Evolutionary conservation across 2,797 vertebrate genomes (phyloP).

Genomic region (Chaenodraco wilsoni): DNA sequence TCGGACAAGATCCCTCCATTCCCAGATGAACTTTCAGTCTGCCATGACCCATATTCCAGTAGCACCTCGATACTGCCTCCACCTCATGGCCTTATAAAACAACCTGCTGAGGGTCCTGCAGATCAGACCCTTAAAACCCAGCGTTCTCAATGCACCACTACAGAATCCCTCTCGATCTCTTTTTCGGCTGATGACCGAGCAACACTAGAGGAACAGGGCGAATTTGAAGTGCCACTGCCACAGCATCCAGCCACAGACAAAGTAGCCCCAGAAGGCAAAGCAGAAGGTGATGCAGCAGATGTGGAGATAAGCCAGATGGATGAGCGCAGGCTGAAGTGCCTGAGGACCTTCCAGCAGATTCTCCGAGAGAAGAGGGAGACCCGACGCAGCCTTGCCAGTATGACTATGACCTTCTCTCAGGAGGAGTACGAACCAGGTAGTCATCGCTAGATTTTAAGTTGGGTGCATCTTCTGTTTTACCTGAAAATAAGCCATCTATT

Average conservation of each 20-base stretch:
- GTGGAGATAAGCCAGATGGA: conserved; percentile 80
- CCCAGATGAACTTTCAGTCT: conserved; percentile 31
- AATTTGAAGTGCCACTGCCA: conserved; percentile 1
- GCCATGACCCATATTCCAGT: conserved; percentile 23
- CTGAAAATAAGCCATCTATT: background rate
- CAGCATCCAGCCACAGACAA: conserved; percentile 22
- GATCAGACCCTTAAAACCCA: conserved; percentile 49
- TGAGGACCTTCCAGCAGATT: conserved; percentile 94
- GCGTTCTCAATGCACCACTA: conserved; percentile 69
- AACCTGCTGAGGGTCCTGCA: conserved; percentile 19
- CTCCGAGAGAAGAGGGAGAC: conserved; percentile 91
- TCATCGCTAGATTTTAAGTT: background rate
- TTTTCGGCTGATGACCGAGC: conserved; percentile 45
- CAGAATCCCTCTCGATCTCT: conserved; percentile 69
- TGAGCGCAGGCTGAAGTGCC: conserved; percentile 89
- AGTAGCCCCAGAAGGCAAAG: conserved; percentile 16
- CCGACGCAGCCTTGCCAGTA: conserved; percentile 87
- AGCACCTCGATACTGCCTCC: conserved; percentile 34
- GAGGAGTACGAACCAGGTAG: conserved; percentile 85
- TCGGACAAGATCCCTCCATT: conserved; percentile 17
- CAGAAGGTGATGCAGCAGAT: conserved; percentile 42
- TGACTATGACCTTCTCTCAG: conserved; percentile 86
- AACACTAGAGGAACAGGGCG: conserved; percentile 35
- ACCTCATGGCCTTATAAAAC: conserved; percentile 44
- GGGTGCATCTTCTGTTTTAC: conserved; percentile 7